A percentile compares a stretch with the other conserved stretches of the same genome.
phyloP scores from a whole-genome alignment of 2,797 vertebrate species.

The Podargus strigoides region DNA sequence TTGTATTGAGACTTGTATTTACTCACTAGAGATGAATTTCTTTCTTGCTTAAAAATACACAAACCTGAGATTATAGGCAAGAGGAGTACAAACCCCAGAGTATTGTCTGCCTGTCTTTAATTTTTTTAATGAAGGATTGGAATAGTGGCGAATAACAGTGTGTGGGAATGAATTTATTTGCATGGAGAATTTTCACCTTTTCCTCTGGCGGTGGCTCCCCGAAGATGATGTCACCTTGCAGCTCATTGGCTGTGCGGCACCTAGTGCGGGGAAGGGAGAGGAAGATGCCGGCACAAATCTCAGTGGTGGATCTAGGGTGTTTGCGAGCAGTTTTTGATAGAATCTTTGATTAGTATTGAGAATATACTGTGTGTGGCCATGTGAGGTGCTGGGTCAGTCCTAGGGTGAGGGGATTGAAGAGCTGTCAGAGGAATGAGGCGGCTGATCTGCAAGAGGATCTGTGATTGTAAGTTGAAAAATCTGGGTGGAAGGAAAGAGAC shows the following conservation, averaged over 20 bases:
- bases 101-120: not conserved
- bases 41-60: not conserved
- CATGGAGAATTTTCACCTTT: constrained; percentile 77
- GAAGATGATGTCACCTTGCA: constrained; percentile 82
- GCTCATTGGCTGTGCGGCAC: constrained; percentile 77
- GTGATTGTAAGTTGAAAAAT: constrained; percentile 95
- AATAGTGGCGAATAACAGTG: not conserved
- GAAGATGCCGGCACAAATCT: constrained; percentile 91
- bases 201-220: constrained; percentile 72
- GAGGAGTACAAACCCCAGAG: not conserved
- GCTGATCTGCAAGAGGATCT: constrained; percentile 98
- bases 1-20: not conserved
- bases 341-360: constrained; percentile 66
- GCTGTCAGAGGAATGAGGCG: constrained; percentile 89
- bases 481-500: constrained; percentile 73
- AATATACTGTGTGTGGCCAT: constrained; percentile 72
- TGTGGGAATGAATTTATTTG: constrained; percentile 62
- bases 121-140: not conserved
- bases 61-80: not conserved
- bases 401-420: constrained; percentile 75
- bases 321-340: constrained; percentile 68
- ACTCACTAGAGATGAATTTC: not conserved
- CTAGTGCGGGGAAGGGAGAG: constrained; percentile 78
- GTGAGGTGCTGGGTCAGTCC: constrained; percentile 71
- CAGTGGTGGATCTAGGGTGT: constrained; percentile 77